phyloP scores from a whole-genome alignment of 2,113 vertebrate genomes.

The Porphyrio hochstetteri region DNA sequence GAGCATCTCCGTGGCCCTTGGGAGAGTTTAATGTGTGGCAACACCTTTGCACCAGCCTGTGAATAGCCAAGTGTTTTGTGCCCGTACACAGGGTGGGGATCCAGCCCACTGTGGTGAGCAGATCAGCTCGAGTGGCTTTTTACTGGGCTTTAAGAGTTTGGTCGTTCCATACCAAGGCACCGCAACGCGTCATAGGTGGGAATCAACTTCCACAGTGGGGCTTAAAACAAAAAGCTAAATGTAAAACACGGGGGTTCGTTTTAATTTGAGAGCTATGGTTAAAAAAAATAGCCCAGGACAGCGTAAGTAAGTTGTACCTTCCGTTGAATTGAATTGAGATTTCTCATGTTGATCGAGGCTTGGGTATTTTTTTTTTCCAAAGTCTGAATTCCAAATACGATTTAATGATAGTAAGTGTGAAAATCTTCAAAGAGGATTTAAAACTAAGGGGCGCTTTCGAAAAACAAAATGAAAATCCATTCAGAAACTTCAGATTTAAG shows the following conservation, averaged over 20 bases:
- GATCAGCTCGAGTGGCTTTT: background rate
- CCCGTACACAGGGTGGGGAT: background rate
- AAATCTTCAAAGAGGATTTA: background rate
- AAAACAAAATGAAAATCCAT: background rate
- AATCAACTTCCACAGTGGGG: background rate
- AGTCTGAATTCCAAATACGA: background rate
- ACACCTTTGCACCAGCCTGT: background rate
- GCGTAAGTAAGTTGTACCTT: background rate
- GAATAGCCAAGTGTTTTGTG: background rate
- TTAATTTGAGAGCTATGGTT: background rate
- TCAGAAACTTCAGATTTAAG: background rate
- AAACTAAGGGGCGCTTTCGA: background rate
- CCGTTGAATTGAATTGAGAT: background rate
- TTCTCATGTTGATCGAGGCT: background rate
- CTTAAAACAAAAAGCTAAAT: background rate
- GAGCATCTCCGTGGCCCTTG: too few species aligned
- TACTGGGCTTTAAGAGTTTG: background rate
- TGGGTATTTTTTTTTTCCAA: background rate
- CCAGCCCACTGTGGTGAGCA: background rate
- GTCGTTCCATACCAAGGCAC: background rate
- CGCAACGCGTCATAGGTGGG: background rate
- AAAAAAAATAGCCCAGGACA: background rate
- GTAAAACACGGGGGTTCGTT: background rate
- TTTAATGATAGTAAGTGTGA: background rate
- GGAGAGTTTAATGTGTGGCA: background rate